Percentiles rank a stretch among this genome's conserved stretches.
phyloP scores from a whole-genome alignment of 2,797 vertebrate genomes.

The Halcyon leucocephala region DNA sequence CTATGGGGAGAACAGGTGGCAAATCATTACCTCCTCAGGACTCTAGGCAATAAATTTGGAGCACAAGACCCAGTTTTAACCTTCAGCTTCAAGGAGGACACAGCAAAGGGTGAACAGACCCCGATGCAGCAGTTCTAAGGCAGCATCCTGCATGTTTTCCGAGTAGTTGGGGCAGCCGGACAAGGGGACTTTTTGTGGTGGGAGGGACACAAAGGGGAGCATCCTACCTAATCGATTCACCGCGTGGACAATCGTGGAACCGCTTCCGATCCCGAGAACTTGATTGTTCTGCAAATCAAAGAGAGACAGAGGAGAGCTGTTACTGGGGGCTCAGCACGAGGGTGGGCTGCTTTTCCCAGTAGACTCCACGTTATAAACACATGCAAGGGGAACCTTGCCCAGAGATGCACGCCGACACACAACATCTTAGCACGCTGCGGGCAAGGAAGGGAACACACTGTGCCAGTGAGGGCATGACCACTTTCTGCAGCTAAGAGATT shows the following conservation, averaged over 20 bases:
- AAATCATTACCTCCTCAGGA: not conserved
- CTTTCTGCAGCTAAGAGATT: not conserved
- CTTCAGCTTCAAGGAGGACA: not conserved
- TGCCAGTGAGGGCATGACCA: not conserved
- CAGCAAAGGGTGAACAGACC: fast-evolving
- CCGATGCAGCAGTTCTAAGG: fast-evolving
- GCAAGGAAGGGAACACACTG: not conserved
- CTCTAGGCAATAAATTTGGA: not conserved
- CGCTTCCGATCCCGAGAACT: conserved; percentile 95
- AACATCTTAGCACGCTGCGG: not conserved
- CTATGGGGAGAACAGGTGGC: not conserved
- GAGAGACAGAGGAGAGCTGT: not conserved
- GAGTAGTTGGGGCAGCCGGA: not conserved
- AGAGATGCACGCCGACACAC: not conserved
- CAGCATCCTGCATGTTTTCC: not conserved
- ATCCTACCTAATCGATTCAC: conserved; percentile 92
- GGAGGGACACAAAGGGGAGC: not conserved
- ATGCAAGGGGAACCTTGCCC: not conserved
- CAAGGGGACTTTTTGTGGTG: not conserved
- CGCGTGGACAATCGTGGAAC: conserved; percentile 95
- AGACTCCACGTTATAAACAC: not conserved
- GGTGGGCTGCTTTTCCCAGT: fast-evolving
- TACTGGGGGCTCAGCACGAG: not conserved
- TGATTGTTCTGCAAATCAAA: conserved; percentile 89
- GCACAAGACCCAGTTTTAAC: not conserved